Evolutionary conservation across 1,140 invertebrate species (phyloP).

Genomic region (Atta texana): DNA sequence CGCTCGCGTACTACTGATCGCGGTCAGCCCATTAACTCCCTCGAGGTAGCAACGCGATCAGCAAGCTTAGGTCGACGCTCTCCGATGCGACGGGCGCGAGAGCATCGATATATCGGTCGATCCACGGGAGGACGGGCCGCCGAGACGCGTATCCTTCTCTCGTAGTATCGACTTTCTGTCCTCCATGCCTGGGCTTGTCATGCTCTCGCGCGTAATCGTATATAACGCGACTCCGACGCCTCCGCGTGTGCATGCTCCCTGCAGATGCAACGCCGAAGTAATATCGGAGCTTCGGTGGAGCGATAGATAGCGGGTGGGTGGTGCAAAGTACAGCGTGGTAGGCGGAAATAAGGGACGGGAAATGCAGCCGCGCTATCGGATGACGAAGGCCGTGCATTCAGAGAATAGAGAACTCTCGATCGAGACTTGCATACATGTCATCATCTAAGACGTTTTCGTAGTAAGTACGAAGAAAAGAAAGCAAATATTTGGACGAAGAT

Average conservation of each 20-base stretch:
- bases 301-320: conserved; percentile 36
- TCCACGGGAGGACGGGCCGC: conserved; percentile 50
- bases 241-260: conserved; percentile 36
- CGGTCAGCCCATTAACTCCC: conserved; percentile 55
- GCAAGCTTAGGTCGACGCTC: conserved; percentile 59
- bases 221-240: conserved; percentile 64
- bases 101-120: conserved; percentile 61
- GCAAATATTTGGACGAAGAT: background rate
- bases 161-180: conserved; percentile 69
- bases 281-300: conserved; percentile 49
- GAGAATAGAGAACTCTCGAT: conserved; percentile 20
- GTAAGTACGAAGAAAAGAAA: background rate
- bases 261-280: conserved; percentile 65
- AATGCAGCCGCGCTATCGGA: conserved; percentile 43
- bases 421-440: background rate
- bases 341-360: conserved; percentile 48
- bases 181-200: conserved; percentile 60
- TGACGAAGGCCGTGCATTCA: conserved; percentile 44
- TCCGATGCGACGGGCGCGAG: conserved; percentile 30
- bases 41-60: conserved; percentile 50
- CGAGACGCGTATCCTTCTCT: conserved; percentile 65
- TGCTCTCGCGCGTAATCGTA: conserved; percentile 64
- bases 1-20: conserved; percentile 57
- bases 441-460: background rate
- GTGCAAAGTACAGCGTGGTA: conserved; percentile 25